phyloP scores from a whole-genome alignment of 2,113 vertebrate genomes.

The Puffinus mauretanicus region DNA sequence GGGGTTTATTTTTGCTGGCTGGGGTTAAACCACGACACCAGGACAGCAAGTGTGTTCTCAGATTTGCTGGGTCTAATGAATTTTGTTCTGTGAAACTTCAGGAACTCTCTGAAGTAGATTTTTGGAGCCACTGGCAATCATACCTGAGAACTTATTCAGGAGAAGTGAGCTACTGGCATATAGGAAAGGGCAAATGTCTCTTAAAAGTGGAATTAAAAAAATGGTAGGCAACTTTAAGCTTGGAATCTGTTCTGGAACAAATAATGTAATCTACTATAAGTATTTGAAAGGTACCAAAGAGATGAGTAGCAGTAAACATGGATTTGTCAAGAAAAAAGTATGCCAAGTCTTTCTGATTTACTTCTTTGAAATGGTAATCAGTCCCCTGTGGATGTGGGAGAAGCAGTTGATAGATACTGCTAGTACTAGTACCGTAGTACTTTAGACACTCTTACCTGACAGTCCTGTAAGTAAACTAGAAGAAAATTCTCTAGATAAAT shows the following conservation, averaged over 20 bases:
- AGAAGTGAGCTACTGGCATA: background rate
- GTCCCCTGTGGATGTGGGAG: background rate
- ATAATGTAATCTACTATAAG: background rate
- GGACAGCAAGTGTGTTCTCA: background rate
- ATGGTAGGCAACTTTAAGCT: background rate
- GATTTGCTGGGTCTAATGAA: background rate
- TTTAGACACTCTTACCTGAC: background rate
- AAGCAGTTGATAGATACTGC: background rate
- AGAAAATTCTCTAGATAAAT: background rate
- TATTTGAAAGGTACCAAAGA: background rate
- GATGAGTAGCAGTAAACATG: background rate
- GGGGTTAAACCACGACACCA: too few species aligned
- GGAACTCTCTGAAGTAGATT: background rate
- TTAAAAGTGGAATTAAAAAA: background rate
- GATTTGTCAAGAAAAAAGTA: background rate
- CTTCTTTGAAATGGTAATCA: background rate
- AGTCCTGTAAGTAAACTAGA: background rate
- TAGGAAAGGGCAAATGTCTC: background rate
- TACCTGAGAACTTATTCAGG: background rate
- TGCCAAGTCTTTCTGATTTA: background rate
- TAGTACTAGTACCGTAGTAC: background rate
- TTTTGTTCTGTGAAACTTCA: background rate
- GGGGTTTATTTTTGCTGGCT: too few species aligned
- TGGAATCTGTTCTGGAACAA: background rate
- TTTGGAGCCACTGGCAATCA: background rate